These are phyloP conservation scores for Cyaniris semiargus DNA, from an alignment of 2,888 invertebrate genomes.

Conservation along the genomic window DNA sequence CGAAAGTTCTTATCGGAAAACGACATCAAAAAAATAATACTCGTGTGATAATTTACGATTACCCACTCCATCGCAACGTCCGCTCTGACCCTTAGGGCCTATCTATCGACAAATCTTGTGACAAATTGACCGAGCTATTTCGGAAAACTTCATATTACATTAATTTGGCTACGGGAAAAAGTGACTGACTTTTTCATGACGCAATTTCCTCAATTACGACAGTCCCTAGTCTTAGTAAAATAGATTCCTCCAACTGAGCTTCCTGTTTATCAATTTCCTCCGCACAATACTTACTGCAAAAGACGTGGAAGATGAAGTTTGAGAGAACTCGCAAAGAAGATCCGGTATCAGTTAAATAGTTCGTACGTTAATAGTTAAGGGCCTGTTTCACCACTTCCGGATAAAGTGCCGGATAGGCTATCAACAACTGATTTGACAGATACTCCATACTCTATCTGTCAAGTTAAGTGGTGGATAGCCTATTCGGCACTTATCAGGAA, in stretches of 20 bases:
- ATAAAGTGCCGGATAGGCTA: no score
- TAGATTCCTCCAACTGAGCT: neutral
- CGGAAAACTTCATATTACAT: constrained; percentile 13
- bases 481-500: no score
- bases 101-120: constrained; percentile 17
- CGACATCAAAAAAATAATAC: neutral
- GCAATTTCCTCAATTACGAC: neutral
- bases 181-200: neutral
- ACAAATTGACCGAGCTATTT: constrained; percentile 9
- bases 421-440: no score
- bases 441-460: no score
- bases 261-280: neutral
- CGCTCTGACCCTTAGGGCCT: constrained; percentile 6
- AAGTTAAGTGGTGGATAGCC: no score
- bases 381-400: no score
- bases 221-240: neutral
- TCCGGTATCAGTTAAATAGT: neutral
- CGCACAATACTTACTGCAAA: neutral
- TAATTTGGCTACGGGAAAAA: neutral
- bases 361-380: neutral
- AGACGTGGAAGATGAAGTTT: neutral
- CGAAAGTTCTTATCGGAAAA: neutral
- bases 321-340: neutral
- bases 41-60: constrained; percentile 11
- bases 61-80: neutral